phyloP scores from a whole-genome alignment of 1,140 invertebrate species.

The Drosophila carrolli region DNA sequence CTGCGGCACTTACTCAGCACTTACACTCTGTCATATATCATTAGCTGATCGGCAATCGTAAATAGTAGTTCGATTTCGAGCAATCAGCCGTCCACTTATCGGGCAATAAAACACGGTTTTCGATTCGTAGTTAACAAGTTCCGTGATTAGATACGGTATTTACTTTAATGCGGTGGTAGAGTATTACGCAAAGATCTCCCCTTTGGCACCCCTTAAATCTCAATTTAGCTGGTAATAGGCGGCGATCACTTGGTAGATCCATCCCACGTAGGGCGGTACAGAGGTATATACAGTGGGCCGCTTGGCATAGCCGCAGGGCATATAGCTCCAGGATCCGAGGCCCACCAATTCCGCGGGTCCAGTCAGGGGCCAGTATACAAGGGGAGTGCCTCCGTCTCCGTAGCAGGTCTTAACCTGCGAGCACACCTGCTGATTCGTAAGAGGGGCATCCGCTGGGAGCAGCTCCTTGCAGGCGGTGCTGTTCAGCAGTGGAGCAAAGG shows the following conservation, averaged over 20 bases:
- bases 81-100: slow-evolving; percentile 49
- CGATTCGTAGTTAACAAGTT: slow-evolving; percentile 28
- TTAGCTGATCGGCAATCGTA: slow-evolving; percentile 28
- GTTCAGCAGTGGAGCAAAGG: slow-evolving; percentile 57
- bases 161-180: slow-evolving; percentile 39
- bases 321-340: slow-evolving; percentile 91
- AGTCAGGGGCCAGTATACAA: slow-evolving; percentile 85
- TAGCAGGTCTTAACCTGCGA: slow-evolving; percentile 87
- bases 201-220: background rate
- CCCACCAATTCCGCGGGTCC: slow-evolving; percentile 85
- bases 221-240: slow-evolving; percentile 71
- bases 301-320: slow-evolving; percentile 88
- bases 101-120: slow-evolving; percentile 38
- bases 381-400: slow-evolving; percentile 89
- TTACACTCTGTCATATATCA: slow-evolving; percentile 24
- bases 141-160: slow-evolving; percentile 45
- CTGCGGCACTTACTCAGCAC: slow-evolving; percentile 22
- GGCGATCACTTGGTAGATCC: slow-evolving; percentile 86
- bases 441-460: slow-evolving; percentile 65
- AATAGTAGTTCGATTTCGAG: slow-evolving; percentile 38
- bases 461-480: slow-evolving; percentile 46
- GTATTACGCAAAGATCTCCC: slow-evolving; percentile 60
- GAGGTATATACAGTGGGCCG: slow-evolving; percentile 90
- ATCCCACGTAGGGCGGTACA: slow-evolving; percentile 87
- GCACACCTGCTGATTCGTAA: slow-evolving; percentile 86